Evolutionary conservation across 2,113 vertebrate genomes (phyloP).

Genomic region (Odocoileus hemionus): DNA sequence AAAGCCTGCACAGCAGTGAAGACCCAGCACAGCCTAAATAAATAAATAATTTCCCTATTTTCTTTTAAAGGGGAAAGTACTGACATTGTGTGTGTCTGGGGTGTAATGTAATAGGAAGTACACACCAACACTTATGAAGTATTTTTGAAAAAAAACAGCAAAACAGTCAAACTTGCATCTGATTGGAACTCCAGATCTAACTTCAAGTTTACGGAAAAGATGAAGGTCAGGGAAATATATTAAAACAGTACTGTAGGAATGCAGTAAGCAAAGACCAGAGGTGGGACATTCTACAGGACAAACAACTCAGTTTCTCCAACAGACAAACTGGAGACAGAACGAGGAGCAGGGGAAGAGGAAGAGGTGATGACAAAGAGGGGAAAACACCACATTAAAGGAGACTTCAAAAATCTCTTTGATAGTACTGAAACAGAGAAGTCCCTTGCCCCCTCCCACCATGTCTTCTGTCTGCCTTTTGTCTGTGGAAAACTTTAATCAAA

Average conservation of each 20-base stretch:
- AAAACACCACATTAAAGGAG: background rate
- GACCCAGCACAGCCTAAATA: background rate
- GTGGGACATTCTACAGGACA: background rate
- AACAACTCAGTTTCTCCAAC: background rate
- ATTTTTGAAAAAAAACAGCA: background rate
- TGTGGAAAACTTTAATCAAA: background rate
- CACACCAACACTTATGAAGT: background rate
- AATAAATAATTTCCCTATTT: background rate
- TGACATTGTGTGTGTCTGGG: background rate
- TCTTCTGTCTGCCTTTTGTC: background rate
- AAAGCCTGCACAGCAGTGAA: background rate
- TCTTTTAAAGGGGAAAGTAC: background rate
- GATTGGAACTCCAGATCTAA: background rate
- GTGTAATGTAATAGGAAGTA: background rate
- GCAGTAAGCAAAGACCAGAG: background rate
- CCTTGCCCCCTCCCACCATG: background rate
- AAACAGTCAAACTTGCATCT: background rate
- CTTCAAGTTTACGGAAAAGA: background rate
- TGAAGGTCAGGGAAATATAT: background rate
- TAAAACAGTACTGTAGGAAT: background rate
- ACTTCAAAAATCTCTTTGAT: background rate
- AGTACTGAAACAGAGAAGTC: background rate
- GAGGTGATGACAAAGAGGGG: background rate
- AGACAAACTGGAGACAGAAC: background rate
- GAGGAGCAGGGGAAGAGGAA: background rate